A percentile compares a stretch with the other conserved stretches of the same genome.
These are phyloP conservation scores for Oreochromis niloticus DNA, from an alignment of 2,113 vertebrate genomes.

Conservation along the genomic window DNA sequence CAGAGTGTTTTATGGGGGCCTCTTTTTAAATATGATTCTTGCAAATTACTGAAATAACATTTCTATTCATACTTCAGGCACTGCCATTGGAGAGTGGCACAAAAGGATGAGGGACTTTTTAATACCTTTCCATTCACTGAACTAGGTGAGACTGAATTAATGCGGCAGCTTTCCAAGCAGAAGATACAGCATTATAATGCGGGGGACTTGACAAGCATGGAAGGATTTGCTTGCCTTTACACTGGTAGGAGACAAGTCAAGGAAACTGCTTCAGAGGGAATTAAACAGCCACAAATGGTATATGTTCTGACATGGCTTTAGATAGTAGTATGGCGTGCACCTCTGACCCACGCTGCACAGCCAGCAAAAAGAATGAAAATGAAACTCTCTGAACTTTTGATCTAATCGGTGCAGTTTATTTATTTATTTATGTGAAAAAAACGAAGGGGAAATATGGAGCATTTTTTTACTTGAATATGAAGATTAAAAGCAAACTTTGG, in stretches of 20 bases:
- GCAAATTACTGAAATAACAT: conserved; percentile 28
- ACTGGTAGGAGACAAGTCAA: conserved; percentile 8
- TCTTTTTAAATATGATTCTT: conserved; percentile 16
- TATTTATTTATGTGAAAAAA: not conserved
- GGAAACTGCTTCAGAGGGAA: conserved; percentile 36
- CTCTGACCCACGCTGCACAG: not conserved
- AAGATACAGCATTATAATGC: conserved; percentile 30
- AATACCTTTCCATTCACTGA: conserved; percentile 31
- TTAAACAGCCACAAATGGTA: conserved; percentile 13
- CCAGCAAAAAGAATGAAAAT: not conserved
- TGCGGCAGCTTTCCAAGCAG: conserved; percentile 42
- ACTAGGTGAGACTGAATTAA: conserved; percentile 54
- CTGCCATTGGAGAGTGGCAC: conserved; percentile 20
- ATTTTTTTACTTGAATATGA: not conserved
- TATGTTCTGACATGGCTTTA: not conserved
- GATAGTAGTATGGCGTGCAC: not conserved
- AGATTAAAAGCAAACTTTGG: not conserved
- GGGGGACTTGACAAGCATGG: conserved; percentile 32
- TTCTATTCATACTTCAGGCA: conserved; percentile 31
- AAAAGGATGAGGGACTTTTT: conserved; percentile 38
- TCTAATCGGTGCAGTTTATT: not conserved
- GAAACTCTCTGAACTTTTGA: not conserved
- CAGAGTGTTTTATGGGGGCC: not conserved
- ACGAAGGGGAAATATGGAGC: not conserved
- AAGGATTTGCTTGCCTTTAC: conserved; percentile 47